Base-by-base conservation (phyloP, 2,797 vertebrate species). In the Phataginus tetradactyla region DNA sequence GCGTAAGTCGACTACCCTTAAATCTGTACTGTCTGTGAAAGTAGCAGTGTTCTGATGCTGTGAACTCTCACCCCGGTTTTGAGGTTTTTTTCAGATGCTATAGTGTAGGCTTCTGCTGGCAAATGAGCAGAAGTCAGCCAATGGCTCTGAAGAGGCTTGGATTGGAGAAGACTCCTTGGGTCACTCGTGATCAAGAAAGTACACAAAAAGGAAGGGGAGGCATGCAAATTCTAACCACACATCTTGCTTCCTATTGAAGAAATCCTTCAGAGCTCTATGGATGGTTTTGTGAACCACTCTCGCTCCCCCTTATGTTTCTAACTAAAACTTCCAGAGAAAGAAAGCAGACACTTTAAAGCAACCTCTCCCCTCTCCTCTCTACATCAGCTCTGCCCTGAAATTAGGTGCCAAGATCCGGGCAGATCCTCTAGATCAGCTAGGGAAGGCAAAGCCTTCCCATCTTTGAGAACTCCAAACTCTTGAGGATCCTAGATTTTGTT, bases 301-400 rank as follows among this genome's bases (percentile, higher is more conserved):
- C 79, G 12, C 39, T 78, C 20, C 39, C 69, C n/a, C 81, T 75
- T 55, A 95, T 91, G 86, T 97, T 93, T 77, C 92, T 59, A 91
- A 86, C 51, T 74, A 90, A 96, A 97, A 97, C 95, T 97, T 96
- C 32, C 71, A 29, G 10, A 95, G 87, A 75, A 61, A 87, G 39
- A 81, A 84, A 12, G 34, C 53, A 69, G 49, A 42, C 71, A 6
- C 34, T 74, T 80, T 12, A 55, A 74, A 95, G 49, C 72, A 71
- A 71, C 39, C 51, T 29, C 51, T 68, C 49, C 75, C 68, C 77
- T 66, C 10, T 64, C 15, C 79, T 86, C 79, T 86, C 13, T 57
- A 37, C 80, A 29, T 27, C 53, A 25, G 34, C 79, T 95, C 51
- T 78, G 93, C 85, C 57, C 86, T 45, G 68, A 84, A 91, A 95